Conservation (phyloP, 2,113 vertebrate genomes). For the Erythrocercus mccallii region DNA sequence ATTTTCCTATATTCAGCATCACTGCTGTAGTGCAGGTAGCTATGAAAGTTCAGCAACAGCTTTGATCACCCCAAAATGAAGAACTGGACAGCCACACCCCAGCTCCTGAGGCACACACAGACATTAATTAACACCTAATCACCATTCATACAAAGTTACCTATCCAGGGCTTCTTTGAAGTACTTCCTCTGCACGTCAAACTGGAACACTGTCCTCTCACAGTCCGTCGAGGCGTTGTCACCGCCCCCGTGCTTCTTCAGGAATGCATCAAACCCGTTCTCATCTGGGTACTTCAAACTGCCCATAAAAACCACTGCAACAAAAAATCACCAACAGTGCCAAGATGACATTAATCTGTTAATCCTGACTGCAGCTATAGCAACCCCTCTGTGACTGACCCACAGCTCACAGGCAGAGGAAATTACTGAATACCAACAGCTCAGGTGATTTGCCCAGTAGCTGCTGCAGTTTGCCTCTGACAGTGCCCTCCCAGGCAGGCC, state of each 20-base stretch:
- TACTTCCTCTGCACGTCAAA: conserved; percentile 93
- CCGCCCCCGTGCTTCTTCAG: conserved; percentile 94
- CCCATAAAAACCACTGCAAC: conserved; percentile 97
- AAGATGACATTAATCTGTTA: background rate
- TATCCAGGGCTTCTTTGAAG: conserved; percentile 91
- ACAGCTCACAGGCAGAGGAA: background rate
- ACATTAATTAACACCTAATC: background rate
- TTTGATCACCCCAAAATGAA: background rate
- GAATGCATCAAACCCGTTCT: conserved; percentile 95
- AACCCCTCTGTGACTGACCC: background rate
- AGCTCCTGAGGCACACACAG: background rate
- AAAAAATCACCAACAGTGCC: conserved; percentile 8
- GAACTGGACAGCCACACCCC: background rate
- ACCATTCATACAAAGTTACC: conserved; percentile 68
- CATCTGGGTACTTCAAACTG: conserved; percentile 92
- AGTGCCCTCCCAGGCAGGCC: background rate
- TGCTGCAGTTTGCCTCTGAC: background rate
- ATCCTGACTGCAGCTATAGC: background rate
- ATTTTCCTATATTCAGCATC: background rate
- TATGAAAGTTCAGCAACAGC: background rate
- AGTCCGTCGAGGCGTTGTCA: conserved; percentile 95
- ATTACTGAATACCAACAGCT: background rate
- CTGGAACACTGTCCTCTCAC: conserved; percentile 93
- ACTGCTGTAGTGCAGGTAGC: background rate
- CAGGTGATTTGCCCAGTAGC: background rate